Base-by-base conservation (phyloP, 2,888 invertebrate genomes). In the Aspidiotus rigidus region DNA sequence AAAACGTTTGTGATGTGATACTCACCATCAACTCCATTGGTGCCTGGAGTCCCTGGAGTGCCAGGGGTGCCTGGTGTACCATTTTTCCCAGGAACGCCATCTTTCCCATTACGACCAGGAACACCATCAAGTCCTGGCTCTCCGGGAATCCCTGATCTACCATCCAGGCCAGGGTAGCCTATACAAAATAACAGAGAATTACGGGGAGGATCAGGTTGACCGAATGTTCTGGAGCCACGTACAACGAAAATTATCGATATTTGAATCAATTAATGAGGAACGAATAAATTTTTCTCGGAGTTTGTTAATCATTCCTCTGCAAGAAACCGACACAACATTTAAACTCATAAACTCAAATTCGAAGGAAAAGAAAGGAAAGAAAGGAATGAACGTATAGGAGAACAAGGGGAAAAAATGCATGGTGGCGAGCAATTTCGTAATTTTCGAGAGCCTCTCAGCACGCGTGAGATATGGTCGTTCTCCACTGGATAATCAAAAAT, bases 91-190 rank as follows among this genome's bases (percentile, higher is more conserved):
- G 84, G 82, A 59, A 81, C 76, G 1, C 91, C 91, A 74, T 90
- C 91, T 16, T 88, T 84, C 0, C 94, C 93, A 72, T 90, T 90
- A 69, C 92, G 82, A 2, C 93, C 92, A 0, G 89, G 89, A 72
- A 91, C 84, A 0, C 93, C 94, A 74, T 91, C 90, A 49, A 93
- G 79, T 0, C 94, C 93, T 0, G 93, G 93, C 75, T 92, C 92
- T 0, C 94, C 94, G 0, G 93, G 93, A 0, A 93, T 86, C 5
- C 93, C 93, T 74, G 93, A 92, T 69, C 91, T 81, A 0, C 93
- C 94, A 75, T 94, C 93, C 1, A 93, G 78, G 0, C 90, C 90
- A 0, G 86, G 82, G 0, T 84, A 82, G 10, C 87, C 87, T 16
- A 13, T 16, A 13, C 10, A 56, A 39, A 64, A 56, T 13, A 57